Conservation (phyloP, 2,797 vertebrate species). For the Callimico goeldii region DNA sequence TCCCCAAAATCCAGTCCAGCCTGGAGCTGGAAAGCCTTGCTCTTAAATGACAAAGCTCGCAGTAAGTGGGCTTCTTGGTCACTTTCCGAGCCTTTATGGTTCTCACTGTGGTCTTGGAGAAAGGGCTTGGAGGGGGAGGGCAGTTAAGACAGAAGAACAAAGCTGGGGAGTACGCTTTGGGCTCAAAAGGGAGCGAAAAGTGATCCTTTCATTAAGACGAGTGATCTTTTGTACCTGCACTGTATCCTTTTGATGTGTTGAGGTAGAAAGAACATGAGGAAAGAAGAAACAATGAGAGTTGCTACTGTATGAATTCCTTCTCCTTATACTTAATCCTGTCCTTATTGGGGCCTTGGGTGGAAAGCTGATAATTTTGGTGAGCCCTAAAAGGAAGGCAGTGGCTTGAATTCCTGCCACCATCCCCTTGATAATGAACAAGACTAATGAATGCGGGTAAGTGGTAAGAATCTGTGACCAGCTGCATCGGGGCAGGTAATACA, state of each 20-base stretch:
- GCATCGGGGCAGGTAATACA: conserved; percentile 98
- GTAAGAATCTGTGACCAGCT: conserved; percentile 93
- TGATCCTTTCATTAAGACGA: conserved; percentile 79
- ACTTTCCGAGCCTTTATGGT: conserved; percentile 84
- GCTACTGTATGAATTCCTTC: conserved; percentile 87
- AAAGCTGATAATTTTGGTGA: conserved; percentile 92
- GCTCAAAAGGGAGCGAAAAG: conserved; percentile 72
- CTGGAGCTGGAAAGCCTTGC: conserved; percentile 59
- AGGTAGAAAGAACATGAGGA: conserved; percentile 79
- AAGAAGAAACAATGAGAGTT: conserved; percentile 88
- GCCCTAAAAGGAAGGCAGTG: conserved; percentile 86
- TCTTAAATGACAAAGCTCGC: conserved; percentile 74
- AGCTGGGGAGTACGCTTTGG: conserved; percentile 75
- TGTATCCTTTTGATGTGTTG: conserved; percentile 80
- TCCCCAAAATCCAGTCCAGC: conserved; percentile 30
- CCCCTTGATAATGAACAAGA: conserved; percentile 94
- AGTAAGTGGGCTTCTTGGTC: conserved; percentile 88
- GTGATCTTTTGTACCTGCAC: conserved; percentile 80
- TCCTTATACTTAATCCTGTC: conserved; percentile 86
- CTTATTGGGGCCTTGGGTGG: conserved; percentile 87
- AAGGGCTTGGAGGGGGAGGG: conserved; percentile 35
- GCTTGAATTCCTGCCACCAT: conserved; percentile 93
- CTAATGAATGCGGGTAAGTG: conserved; percentile 96
- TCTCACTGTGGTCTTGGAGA: conserved; percentile 67
- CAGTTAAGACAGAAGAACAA: conserved; percentile 87